Evolutionary conservation across 2,797 vertebrate species (phyloP).

Genomic region (Zalophus californianus): DNA sequence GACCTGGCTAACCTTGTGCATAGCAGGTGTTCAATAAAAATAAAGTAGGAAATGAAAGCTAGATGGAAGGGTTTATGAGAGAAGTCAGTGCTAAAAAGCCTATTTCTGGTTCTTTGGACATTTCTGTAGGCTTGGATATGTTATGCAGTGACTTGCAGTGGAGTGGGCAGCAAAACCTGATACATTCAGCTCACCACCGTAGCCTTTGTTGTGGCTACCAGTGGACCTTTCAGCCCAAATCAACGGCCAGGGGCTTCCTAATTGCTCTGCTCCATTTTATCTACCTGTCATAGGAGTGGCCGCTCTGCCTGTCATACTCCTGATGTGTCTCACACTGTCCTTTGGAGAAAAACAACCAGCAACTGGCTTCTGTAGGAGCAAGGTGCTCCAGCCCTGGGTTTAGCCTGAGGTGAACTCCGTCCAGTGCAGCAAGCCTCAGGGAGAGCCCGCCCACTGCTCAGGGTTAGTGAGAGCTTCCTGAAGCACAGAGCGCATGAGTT

Average conservation of each 20-base stretch:
- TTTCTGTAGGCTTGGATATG: background rate
- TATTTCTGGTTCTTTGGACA: background rate
- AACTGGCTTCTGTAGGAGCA: background rate
- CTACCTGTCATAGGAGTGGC: background rate
- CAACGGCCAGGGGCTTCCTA: background rate
- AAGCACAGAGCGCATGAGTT: background rate
- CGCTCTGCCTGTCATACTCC: background rate
- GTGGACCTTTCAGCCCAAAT: background rate
- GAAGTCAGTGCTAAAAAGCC: background rate
- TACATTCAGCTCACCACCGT: background rate
- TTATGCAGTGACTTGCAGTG: background rate
- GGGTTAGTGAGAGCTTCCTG: background rate
- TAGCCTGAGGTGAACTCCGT: conserved; percentile 46
- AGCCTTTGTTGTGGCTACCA: background rate
- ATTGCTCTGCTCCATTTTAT: background rate
- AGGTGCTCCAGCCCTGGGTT: background rate
- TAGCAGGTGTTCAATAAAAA: background rate
- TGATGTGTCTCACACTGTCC: background rate
- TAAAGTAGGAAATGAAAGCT: background rate
- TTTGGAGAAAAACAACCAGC: background rate
- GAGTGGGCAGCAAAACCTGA: background rate
- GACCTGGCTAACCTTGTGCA: background rate
- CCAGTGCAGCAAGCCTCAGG: background rate
- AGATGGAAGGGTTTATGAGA: background rate
- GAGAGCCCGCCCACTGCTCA: background rate